Evolutionary conservation across 2,888 invertebrate species (phyloP).

Genomic region (Pyrgus malvae): DNA sequence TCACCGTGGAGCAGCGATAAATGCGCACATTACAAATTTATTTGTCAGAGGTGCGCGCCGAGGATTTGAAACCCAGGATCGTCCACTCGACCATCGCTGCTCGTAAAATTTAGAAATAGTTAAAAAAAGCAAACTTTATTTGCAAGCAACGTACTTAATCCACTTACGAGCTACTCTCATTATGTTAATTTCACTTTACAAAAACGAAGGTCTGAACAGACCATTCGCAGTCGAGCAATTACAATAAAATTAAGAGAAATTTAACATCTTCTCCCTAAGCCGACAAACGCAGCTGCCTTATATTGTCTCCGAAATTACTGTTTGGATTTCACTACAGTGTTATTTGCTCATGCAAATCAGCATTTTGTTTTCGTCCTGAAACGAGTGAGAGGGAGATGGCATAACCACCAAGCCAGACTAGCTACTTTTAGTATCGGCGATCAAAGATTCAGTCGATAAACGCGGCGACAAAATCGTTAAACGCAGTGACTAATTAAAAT

Average conservation of each 20-base stretch:
- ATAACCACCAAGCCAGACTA: not conserved
- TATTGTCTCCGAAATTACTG: constrained; percentile 76
- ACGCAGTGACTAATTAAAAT: no score
- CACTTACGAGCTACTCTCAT: no score
- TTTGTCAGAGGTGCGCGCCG: no score
- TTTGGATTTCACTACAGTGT: constrained; percentile 75
- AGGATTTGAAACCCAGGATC: no score
- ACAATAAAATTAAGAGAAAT: constrained; percentile 58
- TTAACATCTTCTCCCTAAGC: constrained; percentile 61
- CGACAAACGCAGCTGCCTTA: constrained; percentile 61
- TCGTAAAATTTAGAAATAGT: no score
- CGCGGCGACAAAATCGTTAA: no score
- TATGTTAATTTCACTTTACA: not conserved
- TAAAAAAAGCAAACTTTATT: no score
- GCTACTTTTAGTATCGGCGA: not conserved
- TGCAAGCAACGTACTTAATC: no score
- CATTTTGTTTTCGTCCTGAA: constrained; percentile 71
- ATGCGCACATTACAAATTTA: no score
- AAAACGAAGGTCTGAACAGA: constrained; percentile 14
- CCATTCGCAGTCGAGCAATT: constrained; percentile 40
- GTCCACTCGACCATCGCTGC: no score
- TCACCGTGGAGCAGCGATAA: no score
- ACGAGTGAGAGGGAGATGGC: constrained; percentile 40
- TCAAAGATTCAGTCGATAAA: no score
- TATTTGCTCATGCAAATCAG: constrained; percentile 80